These are phyloP conservation scores for Mormyrops boulengeri DNA, from an alignment of 2,797 vertebrate genomes.

Conservation along the genomic window DNA sequence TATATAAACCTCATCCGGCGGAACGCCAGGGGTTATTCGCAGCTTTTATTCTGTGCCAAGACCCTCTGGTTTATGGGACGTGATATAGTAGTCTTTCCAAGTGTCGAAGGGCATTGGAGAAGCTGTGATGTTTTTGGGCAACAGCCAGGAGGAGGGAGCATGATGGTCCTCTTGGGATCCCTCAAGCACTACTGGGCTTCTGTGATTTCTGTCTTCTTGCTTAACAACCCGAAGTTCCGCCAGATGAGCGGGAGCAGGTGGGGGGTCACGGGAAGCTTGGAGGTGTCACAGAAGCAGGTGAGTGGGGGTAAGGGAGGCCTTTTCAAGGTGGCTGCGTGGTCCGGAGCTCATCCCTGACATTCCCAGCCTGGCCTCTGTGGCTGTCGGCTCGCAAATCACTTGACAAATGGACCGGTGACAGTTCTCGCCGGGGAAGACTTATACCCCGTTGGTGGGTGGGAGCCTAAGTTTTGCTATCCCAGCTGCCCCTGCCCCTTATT, in stretches of 20 bases:
- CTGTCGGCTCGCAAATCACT: not conserved
- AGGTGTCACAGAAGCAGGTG: not conserved
- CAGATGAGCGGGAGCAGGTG: conserved; percentile 2
- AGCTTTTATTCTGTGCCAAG: not conserved
- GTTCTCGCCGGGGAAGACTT: not conserved
- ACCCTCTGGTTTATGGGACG: conserved; percentile 4
- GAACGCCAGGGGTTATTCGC: conserved; percentile 28
- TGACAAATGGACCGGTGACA: conserved; percentile 1
- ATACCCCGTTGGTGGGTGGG: not conserved
- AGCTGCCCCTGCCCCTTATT: conserved; percentile 12
- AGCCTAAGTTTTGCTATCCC: not conserved
- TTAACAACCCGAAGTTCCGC: not conserved
- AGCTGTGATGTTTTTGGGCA: not conserved
- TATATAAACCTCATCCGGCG: conserved; percentile 21
- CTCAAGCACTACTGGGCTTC: not conserved
- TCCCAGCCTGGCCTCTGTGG: not conserved
- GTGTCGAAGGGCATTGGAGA: not conserved
- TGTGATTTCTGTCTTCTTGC: not conserved
- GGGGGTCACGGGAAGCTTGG: not conserved
- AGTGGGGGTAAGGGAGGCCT: not conserved
- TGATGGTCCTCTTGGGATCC: not conserved
- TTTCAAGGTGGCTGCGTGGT: not conserved
- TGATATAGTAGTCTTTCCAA: not conserved
- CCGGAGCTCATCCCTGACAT: not conserved
- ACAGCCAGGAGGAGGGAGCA: not conserved